Evolutionary conservation across 2,797 vertebrate species (phyloP).

Genomic region (Poecile montanus): DNA sequence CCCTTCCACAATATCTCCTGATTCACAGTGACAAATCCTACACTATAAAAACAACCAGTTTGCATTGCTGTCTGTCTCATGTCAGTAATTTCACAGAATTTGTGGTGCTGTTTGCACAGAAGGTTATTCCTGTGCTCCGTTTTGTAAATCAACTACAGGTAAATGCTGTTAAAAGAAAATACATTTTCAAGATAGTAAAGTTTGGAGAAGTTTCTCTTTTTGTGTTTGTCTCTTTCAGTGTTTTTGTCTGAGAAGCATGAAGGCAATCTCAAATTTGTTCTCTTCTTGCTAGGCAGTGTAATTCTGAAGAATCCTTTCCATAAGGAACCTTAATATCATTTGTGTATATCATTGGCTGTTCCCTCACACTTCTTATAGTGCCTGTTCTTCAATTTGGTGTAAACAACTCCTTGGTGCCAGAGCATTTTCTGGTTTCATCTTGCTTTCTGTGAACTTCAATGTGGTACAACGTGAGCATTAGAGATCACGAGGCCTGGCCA

Average conservation of each 20-base stretch:
- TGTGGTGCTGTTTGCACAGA: conserved; percentile 16
- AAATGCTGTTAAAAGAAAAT: conserved; percentile 37
- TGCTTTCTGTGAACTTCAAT: not conserved
- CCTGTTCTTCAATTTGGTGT: not conserved
- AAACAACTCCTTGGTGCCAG: not conserved
- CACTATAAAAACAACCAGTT: not conserved
- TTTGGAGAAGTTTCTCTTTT: not conserved
- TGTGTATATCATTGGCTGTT: not conserved
- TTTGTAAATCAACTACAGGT: conserved; percentile 29
- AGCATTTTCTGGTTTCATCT: not conserved
- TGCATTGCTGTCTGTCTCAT: not conserved
- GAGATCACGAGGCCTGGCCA: not conserved
- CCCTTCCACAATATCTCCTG: not conserved
- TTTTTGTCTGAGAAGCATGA: not conserved
- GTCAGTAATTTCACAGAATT: conserved; percentile 30
- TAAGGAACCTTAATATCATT: not conserved
- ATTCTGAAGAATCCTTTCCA: not conserved
- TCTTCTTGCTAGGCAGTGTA: not conserved
- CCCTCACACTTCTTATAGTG: not conserved
- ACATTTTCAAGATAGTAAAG: not conserved
- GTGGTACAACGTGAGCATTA: not conserved
- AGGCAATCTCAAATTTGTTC: not conserved
- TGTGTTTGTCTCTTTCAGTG: not conserved
- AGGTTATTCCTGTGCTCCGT: not conserved
- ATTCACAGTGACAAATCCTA: conserved; percentile 1